Percentiles rank a stretch among this genome's conserved stretches.
Conservation (phyloP, 2,888 invertebrate genomes). For the Drosophila neonasuta region DNA sequence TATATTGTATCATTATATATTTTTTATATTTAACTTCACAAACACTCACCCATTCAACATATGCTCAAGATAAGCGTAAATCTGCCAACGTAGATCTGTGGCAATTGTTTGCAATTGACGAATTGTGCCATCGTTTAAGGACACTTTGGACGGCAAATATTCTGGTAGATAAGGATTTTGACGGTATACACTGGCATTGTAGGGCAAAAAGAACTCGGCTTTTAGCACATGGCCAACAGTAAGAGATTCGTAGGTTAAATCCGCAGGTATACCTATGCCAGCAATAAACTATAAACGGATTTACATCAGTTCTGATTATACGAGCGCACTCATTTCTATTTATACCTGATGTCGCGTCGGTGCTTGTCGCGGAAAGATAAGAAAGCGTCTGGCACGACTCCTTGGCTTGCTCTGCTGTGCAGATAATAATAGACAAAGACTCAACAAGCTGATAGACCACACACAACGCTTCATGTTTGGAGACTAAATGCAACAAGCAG, state of each 20-base stretch:
- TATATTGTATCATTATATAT: not conserved
- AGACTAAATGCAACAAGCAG: slow-evolving; percentile 13
- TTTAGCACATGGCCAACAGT: slow-evolving; percentile 77
- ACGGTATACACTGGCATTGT: slow-evolving; percentile 72
- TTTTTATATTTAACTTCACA: not conserved
- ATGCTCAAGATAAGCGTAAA: slow-evolving; percentile 68
- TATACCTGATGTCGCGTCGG: slow-evolving; percentile 78
- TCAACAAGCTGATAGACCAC: slow-evolving; percentile 22
- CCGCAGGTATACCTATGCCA: slow-evolving; percentile 79
- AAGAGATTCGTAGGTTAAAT: slow-evolving; percentile 76
- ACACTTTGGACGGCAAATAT: slow-evolving; percentile 50
- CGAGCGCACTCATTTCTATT: not conserved
- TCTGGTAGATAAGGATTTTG: slow-evolving; percentile 78
- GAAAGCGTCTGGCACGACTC: slow-evolving; percentile 63
- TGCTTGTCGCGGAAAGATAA: slow-evolving; percentile 77
- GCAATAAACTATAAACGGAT: slow-evolving; percentile 68
- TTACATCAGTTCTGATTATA: too few species aligned
- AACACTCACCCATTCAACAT: slow-evolving; percentile 65
- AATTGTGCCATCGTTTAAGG: slow-evolving; percentile 29
- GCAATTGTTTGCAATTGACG: slow-evolving; percentile 7
- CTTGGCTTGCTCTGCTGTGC: slow-evolving; percentile 8
- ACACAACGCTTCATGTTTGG: slow-evolving; percentile 28
- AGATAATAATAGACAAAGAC: slow-evolving; percentile 3
- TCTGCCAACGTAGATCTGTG: slow-evolving; percentile 53
- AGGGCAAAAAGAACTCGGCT: slow-evolving; percentile 72